Base-by-base conservation (phyloP, 2,888 invertebrate species). In the Sarcophaga variegata region DNA sequence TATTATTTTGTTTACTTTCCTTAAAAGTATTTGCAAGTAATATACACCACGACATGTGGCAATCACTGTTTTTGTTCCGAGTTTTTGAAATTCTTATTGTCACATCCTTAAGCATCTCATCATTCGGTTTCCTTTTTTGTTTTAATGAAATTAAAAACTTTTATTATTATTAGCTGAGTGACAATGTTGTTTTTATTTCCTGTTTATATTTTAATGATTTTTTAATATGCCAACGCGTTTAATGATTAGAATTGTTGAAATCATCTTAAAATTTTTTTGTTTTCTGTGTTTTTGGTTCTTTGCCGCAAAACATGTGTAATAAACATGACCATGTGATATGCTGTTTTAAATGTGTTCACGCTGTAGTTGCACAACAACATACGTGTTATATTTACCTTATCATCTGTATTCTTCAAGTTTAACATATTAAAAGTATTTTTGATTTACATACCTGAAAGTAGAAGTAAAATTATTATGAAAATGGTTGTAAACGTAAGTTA, bases 141-240 rank as follows among this genome's bases (percentile, higher is more conserved):
- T 17, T 25, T 76, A 71, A 54, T 80, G 75, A 66, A 71, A 81
- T 47, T 47, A 47, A 76, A 60, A 54, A 80, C 47, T 69, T 80
- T 64, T 76, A 80, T 80, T 59, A 54, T 59, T 71, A 71, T 71
- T 59, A 45, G 12, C 47, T 80, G 66, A 67, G 14, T 85, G 71
- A 59, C 74, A 81, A 74, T 70, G 60, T 62, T 74, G 71, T 62
- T 37, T 49, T 45, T 62, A 54, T 70, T 80, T 80, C 17, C 70
- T 67, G 78, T 63, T 67, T 59, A 62, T 75, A 84, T 79, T 81
- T 84, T 84, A 81, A 84, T 64, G 81, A 81, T 86, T 82, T 84
- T 88, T 81, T 86, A 69, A 88, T 86, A 86, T 76, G 62, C 67
- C 37, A 74, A 77, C 62, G 37, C 37, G 63, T 81, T 25, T 71